Base-by-base conservation (phyloP, 2,113 vertebrate genomes). In the Heloderma charlesbogerti region DNA sequence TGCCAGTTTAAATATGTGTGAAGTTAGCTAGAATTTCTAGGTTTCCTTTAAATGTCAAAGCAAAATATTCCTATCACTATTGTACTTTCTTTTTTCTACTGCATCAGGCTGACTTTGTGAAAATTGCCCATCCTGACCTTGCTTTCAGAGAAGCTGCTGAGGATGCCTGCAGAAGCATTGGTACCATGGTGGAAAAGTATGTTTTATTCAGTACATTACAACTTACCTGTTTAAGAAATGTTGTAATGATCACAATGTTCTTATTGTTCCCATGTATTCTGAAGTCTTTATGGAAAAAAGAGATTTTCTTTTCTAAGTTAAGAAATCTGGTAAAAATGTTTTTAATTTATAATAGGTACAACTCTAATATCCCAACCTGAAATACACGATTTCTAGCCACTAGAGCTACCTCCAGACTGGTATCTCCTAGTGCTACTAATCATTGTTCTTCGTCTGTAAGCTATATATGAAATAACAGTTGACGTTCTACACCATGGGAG, bases 181-280 rank as follows among this genome's bases (percentile, higher is more conserved):
- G 99, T 91, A 99, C 99, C 0, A 84, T 98, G 91, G 99, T 99
- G 75, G 99, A 99, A 92, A 99, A 98, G 99, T 99, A 97, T 1
- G 97, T 95, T 83, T 75, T 66, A 2, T 86, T 63, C 4, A 25
- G 8, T 57, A 40, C 34, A 25, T 87, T 40, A n/a, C 22, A 0
- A 0, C 54, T 8, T 54, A 2, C 13, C 31, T 83, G 15, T 89
- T 84, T 45, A 90, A 91, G 51, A 89, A 67, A 69, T n/a, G 40
- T 10, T 84, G 0, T 43, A 0, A 66, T 77, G 20, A 22, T 15
- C 45, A 82, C 71, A 31, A 6, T 87, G 31, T 87, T 60, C n/a
- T 86, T 51, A 71, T 85, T 85, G 16, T 45, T 48, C 57, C 40
- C 22, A 75, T 87, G 54, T 60, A 63, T 84, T 34, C 40, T 85